Base-by-base conservation (phyloP, 2,797 vertebrate genomes). In the Lagorchestes hirsutus region DNA sequence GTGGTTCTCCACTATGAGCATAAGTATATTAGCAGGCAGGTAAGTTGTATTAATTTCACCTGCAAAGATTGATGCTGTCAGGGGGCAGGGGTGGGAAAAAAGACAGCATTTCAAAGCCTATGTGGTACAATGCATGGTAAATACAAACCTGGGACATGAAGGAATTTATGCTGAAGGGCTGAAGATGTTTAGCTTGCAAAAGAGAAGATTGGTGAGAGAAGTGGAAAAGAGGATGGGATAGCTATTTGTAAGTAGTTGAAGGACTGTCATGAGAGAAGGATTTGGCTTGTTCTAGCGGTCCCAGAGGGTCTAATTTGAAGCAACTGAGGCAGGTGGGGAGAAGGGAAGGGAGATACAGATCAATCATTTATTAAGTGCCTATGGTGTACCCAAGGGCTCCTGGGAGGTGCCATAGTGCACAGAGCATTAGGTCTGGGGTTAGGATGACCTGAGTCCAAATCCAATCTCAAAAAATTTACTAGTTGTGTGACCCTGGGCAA, bases 41-140 rank as follows among this genome's bases (percentile, higher is more conserved):
- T 97, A 98, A 98, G 95, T 97, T 97, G 97, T 97, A 97, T 98
- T 97, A 98, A 98, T 97, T 98, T 97, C 96, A 74, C 56, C 55
- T 97, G 93, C 95, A 98, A 98, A 98, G 98, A 98, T 97, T 98
- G 98, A 97, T 96, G 97, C 96, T 96, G 98, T 97, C 98, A 98
- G 98, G 95, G 55, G 98, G 97, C 97, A 97, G 97, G 98, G 97
- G 97, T 46, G 40, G 8, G 40, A 82, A 46, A 46, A 16, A 40
- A 74, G 40, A 10, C 18, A 82, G n/a, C 8, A 46, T 46, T 46
- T 82, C 74, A 82, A 82, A 46, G 40, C 74, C 40, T 13, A 27
- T 40, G 46, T 46, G 74, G 40, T 40, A 82, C 6, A 10, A 40
- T 82, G 74, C 22, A 40, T 46, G 74, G 40, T 22, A 46, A 46